These are phyloP conservation scores for Microdon myrmicae DNA, from an alignment of 2,888 invertebrate genomes.

Conservation along the genomic window DNA sequence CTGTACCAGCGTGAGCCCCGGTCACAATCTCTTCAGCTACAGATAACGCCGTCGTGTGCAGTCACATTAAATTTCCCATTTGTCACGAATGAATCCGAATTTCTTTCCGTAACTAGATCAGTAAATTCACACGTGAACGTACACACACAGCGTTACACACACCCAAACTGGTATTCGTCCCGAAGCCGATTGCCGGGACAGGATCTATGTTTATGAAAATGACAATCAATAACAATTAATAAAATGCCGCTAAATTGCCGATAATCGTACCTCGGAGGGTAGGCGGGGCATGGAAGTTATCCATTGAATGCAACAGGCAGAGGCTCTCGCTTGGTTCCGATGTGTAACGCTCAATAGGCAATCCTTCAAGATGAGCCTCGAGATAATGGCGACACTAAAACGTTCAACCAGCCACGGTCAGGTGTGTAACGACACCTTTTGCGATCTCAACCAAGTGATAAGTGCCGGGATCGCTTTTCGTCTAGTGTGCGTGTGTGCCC, in stretches of 20 bases:
- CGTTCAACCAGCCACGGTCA: conserved; percentile 30
- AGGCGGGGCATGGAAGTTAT: too few relatives aligned
- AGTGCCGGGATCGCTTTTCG: conserved; percentile 41
- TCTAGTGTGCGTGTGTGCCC: too few relatives aligned
- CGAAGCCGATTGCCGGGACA: too few relatives aligned
- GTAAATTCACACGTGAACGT: conserved; percentile 17
- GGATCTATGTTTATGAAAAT: conserved; percentile 49
- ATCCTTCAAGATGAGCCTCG: conserved; percentile 46
- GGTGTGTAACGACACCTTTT: conserved; percentile 45
- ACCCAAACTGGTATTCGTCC: too few relatives aligned
- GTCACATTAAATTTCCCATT: conserved; percentile 43
- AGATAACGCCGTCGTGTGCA: too few relatives aligned
- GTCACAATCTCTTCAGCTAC: too few relatives aligned
- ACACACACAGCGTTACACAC: too few relatives aligned
- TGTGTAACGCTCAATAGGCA: conserved; percentile 46
- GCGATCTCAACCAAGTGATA: conserved; percentile 27
- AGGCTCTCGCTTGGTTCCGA: too few relatives aligned
- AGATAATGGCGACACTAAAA: conserved; percentile 40
- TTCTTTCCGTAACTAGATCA: conserved; percentile 40
- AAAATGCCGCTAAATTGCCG: conserved; percentile 50
- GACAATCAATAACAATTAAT: conserved; percentile 52
- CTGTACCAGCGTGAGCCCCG: too few relatives aligned
- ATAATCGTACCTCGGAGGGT: too few relatives aligned
- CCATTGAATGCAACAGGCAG: too few relatives aligned
- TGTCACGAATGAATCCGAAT: conserved; percentile 40